Evolutionary conservation across 2,113 vertebrate species (phyloP), one percentile per base, ranked within the genome.

Genomic region (Bos indicus): DNA sequence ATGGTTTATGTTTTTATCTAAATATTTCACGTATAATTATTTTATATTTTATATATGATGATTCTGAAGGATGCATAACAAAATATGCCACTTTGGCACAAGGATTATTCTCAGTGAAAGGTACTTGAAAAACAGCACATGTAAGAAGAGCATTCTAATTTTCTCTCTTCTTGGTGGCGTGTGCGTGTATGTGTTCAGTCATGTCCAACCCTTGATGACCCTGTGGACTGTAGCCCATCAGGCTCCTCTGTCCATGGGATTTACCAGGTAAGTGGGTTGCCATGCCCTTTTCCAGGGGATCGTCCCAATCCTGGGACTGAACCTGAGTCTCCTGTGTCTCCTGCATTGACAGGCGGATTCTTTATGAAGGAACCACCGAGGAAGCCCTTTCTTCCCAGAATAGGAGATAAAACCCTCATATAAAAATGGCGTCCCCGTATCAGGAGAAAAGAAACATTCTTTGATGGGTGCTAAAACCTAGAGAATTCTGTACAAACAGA

Each of bases 381-480:
- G 67, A 74, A 40, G 36, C 19, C 67, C 10, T 80, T 64, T 82
- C 46, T 13, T 88, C 19, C 40, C 46, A 52, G 48, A 88, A 81
- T 15, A 71, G 11, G 17, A 46, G 7, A n/a, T 46, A 54, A 89
- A 67, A 48, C 28, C 46, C 36, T 8, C 40, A 82, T 28, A 30
- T 21, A 30, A 67, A 83, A n/a, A 12, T 62, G n/a, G 46, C 54
- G 10, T 40, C 13, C 54, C 57, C 6, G 11, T 40, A 52, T 26
- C 26, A 89, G 59, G 62, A 82, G 85, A 94, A 88, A 82, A 57
- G 9, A 88, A 87, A 88, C 16, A 25, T 52, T 94, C 56, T 88
- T 52, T 40, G 25, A 89, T 16, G 28, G 15, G 23, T 82, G 30
- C 56, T 11, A 89, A 67, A 82, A 25, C 11, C 77, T 56, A 94